A percentile compares a stretch with the other conserved stretches of the same genome.
phyloP scores from a whole-genome alignment of 2,888 invertebrate genomes.

The Cactoblastis cactorum region DNA sequence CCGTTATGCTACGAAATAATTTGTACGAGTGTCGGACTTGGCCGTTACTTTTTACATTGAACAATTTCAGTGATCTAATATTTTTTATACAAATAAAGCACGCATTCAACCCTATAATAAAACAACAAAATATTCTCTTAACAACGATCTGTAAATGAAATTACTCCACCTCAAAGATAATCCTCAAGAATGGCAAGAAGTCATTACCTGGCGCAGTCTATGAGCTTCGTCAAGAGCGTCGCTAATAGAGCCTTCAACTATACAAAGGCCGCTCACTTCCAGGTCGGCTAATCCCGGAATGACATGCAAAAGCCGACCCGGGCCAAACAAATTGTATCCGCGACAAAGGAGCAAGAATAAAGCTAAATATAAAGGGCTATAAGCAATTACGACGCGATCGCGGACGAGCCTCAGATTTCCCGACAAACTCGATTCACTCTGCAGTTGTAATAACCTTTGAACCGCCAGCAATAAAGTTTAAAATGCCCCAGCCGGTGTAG shows the following conservation, averaged over 20 bases:
- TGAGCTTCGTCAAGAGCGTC: not conserved
- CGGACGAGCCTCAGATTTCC: slow-evolving; percentile 21
- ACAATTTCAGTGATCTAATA: too few relatives aligned
- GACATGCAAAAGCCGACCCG: slow-evolving; percentile 12
- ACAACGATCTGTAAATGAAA: too few relatives aligned
- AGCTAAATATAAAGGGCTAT: slow-evolving; percentile 33
- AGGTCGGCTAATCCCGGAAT: slow-evolving; percentile 14
- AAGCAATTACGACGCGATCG: slow-evolving; percentile 38
- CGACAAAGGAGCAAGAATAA: slow-evolving; percentile 24
- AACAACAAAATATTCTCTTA: too few relatives aligned
- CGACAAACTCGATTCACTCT: not conserved
- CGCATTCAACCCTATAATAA: too few relatives aligned
- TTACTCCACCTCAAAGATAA: not conserved
- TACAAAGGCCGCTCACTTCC: slow-evolving; percentile 15
- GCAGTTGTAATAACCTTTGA: not conserved
- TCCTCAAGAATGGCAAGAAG: not conserved
- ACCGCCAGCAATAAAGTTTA: not conserved
- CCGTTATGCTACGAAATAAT: too few relatives aligned
- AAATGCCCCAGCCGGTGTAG: not conserved
- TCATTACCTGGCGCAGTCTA: not conserved
- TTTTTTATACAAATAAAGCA: too few relatives aligned
- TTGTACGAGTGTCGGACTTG: too few relatives aligned
- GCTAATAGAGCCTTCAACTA: slow-evolving; percentile 14
- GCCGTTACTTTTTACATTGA: too few relatives aligned
- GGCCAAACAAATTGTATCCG: slow-evolving; percentile 15